Base-by-base conservation (phyloP, 2,113 vertebrate genomes). In the Zosterops lateralis region DNA sequence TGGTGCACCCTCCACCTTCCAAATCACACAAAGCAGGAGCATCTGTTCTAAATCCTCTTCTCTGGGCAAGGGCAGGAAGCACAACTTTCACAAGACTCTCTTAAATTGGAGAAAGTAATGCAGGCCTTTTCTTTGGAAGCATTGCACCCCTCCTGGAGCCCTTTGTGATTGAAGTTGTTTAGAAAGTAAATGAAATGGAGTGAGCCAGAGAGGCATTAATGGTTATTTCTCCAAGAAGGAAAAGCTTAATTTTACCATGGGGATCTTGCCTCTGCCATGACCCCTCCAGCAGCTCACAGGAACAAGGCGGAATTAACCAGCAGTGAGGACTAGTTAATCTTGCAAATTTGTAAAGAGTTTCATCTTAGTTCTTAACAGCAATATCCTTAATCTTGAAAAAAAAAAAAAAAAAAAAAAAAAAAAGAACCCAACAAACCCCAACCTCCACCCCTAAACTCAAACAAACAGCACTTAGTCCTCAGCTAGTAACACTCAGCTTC, bases 181-280 rank as follows among this genome's bases (percentile, higher is more conserved):
- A 73, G 87, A 86, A 87, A 91, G 87, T 58, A 83, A 80, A 76
- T 78, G 47, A 84, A 93, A 85, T 3, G 0, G 57, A 68, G 36
- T 48, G 53, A 94, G 60, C 61, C 87, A 81, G 91, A 65, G 72
- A 76, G 73, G 47, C 34, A 38, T 57, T 31, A 60, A 78, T 24
- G 57, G 48, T 25, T 81, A 51, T 74, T 87, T 78, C 74, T 89
- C 44, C 45, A 60, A 71, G 57, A 84, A 92, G 76, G 44, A 81
- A 91, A 92, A 79, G 66, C 57, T 87, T 75, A 31, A 78, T 95
- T 81, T 94, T 78, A 92, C 86, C 73, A 53, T 12, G 36, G 87
- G 77, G 87, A 93, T 56, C 58, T 86, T 45, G n/a, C 40, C 54
- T 53, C 31, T 92, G 89, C 50, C 47, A 36, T 47, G 89, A 94